Conservation (phyloP, 2,797 vertebrate genomes). For the Halcyon leucocephala region DNA sequence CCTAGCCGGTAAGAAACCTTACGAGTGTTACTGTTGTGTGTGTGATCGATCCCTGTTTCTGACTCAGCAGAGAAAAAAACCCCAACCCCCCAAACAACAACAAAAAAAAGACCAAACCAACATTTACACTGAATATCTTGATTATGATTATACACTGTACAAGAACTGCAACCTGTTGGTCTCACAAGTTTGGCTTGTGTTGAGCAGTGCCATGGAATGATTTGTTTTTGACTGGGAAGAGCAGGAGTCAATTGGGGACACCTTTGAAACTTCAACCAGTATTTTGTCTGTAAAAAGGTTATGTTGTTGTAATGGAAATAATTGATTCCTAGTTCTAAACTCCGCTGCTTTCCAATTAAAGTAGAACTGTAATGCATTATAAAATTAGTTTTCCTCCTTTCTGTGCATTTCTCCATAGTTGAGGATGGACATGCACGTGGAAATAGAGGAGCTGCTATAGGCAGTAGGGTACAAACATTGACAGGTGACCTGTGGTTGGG, state of each 20-base stretch:
- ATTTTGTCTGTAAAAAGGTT: not conserved
- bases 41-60: not conserved
- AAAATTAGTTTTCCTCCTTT: not conserved
- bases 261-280: not conserved
- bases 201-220: not conserved
- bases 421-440: not conserved
- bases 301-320: not conserved
- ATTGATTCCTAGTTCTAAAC: not conserved
- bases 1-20: conserved; percentile 86
- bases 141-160: not conserved
- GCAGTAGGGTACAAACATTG: not conserved
- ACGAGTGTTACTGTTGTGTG: not conserved
- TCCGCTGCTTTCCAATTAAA: not conserved
- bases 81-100: no score
- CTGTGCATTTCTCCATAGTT: not conserved
- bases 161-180: not conserved
- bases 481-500: not conserved
- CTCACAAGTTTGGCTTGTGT: not conserved
- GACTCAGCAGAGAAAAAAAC: not conserved
- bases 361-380: not conserved
- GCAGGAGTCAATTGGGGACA: not conserved
- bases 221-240: not conserved
- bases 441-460: not conserved
- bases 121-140: not conserved
- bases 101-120: no score